Base-by-base conservation (phyloP, 2,797 vertebrate genomes). In the Steatocranus sp. region DNA sequence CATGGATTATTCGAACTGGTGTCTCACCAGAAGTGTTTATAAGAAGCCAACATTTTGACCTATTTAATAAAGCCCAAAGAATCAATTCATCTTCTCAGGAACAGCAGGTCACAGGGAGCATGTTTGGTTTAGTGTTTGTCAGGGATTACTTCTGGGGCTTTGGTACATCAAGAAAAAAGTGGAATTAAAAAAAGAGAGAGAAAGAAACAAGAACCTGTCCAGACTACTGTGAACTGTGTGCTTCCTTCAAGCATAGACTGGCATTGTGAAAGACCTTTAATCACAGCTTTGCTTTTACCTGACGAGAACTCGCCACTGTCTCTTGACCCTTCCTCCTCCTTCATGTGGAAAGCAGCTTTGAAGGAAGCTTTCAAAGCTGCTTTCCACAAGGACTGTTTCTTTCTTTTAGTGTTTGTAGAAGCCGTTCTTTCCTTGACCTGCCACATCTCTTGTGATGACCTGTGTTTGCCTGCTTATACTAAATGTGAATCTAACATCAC, bases 301-400 rank as follows among this genome's bases (percentile, higher is more conserved):
- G 79, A 83, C 12, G 10, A 76, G 48, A 58, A 32, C 68, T 41
- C 48, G 76, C 56, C 46, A 76, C 38, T 58, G 86, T 86, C 89
- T 63, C 30, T 79, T 82, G 79, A 90, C 87, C 86, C 63, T 66
- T 36, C 12, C 36, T 30, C 38, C 63, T 53, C 77, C 86, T 89
- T 73, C 80, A 78, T 85, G 85, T 86, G 80, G 63, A 89, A 88
- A 87, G 41, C 56, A 80, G 82, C 66, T 79, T 43, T 75, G 66
- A 79, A 2, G 23, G 15, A 18, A 79, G 43, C 38, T 7, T 27
- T 5, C 23, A 32, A 34, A 61, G 10, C 30, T 53, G 34, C 17
- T 80, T 81, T 76, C 17, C 20, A 0, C 3, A 66, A 76, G 43
- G 48, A 74, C 68, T 2, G 27, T 20, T 20, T 81, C 25, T 61